Percentiles rank a stretch among this genome's conserved stretches.
phyloP scores from a whole-genome alignment of 2,113 vertebrate species.

The Glaucidium brasilianum region DNA sequence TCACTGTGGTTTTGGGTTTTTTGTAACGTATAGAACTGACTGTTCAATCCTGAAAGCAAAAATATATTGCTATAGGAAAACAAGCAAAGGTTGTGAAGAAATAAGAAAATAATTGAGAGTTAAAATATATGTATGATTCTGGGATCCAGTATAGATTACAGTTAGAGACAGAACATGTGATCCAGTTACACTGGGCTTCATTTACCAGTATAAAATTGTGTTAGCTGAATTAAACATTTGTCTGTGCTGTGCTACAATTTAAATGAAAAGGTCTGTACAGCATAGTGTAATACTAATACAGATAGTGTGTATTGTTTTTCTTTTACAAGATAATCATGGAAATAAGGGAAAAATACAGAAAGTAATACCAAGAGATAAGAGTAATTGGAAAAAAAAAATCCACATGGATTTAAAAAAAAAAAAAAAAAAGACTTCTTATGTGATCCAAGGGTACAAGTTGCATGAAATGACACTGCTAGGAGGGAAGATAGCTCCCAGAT shows the following conservation, averaged over 20 bases:
- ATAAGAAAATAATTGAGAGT: background rate
- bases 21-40: background rate
- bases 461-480: background rate
- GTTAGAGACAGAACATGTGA: background rate
- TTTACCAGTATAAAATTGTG: background rate
- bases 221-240: background rate
- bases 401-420: background rate
- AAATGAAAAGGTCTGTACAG: background rate
- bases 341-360: background rate
- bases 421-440: background rate
- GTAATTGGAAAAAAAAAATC: background rate
- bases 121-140: background rate
- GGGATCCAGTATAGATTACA: background rate
- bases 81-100: background rate
- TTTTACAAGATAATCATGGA: background rate
- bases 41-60: background rate
- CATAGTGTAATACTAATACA: background rate
- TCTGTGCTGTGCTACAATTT: background rate
- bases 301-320: background rate
- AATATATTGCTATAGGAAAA: background rate
- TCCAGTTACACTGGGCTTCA: background rate
- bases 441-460: background rate
- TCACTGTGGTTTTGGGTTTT: background rate
- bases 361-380: background rate
- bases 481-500: background rate